Conservation (phyloP, 2,888 invertebrate species). For the Orthosia incerta region DNA sequence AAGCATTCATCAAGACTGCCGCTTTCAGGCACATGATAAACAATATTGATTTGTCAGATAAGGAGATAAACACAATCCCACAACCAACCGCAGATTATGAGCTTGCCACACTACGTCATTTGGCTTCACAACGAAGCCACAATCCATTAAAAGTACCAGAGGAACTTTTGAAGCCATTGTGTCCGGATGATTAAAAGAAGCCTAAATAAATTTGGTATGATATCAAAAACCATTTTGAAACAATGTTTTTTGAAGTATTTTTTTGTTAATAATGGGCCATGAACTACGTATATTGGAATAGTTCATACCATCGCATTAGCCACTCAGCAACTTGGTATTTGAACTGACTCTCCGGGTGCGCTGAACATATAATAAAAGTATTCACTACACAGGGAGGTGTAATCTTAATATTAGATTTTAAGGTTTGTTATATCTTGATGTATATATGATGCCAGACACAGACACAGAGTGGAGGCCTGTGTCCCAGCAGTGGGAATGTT, state of each 20-base stretch:
- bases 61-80: conserved; percentile 68
- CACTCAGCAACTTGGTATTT: too few relatives aligned
- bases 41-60: conserved; percentile 71
- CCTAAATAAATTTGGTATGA: neutral
- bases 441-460: too few relatives aligned
- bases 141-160: conserved; percentile 82
- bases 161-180: conserved; percentile 44
- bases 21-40: conserved; percentile 70
- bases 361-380: neutral
- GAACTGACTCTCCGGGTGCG: neutral
- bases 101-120: conserved; percentile 72
- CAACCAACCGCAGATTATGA: conserved; percentile 74
- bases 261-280: too few relatives aligned
- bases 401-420: neutral
- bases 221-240: neutral
- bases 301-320: neutral
- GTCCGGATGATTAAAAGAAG: neutral
- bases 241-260: neutral
- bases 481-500: too few relatives aligned
- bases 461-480: too few relatives aligned
- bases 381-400: neutral
- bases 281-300: neutral
- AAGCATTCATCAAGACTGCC: conserved; percentile 74
- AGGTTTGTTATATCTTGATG: neutral
- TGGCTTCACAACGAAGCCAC: conserved; percentile 75